These are phyloP conservation scores for Acrossocheilus fasciatus DNA, from an alignment of 2,797 vertebrate genomes.

Conservation along the genomic window DNA sequence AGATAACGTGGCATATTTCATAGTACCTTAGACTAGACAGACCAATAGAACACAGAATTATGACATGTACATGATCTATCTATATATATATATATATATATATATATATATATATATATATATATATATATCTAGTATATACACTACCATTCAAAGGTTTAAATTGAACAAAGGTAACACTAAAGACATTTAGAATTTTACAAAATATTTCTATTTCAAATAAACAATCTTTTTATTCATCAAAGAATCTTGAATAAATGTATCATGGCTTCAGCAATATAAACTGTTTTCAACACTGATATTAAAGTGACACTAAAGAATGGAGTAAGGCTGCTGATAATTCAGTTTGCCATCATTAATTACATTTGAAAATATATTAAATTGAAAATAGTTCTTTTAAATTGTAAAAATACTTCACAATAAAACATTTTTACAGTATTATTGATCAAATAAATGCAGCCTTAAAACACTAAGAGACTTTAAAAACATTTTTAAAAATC, in stretches of 20 bases:
- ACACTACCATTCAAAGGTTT: slow-evolving; percentile 16
- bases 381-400: background rate
- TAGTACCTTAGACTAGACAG: background rate
- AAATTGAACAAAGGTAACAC: background rate
- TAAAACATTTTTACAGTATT: background rate
- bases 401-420: background rate
- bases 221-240: background rate
- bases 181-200: background rate
- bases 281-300: background rate
- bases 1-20: background rate
- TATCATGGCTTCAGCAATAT: background rate
- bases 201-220: background rate
- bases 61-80: background rate
- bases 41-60: background rate
- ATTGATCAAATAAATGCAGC: background rate
- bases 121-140: background rate
- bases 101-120: too few species aligned
- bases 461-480: background rate
- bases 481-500: background rate
- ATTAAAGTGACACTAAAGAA: background rate
- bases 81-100: too few species aligned
- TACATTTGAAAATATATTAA: background rate
- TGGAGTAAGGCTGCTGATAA: background rate
- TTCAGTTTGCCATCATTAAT: background rate
- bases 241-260: background rate